Evolutionary conservation across 92 coral and sea anemone species (phyloP).

Genomic region (Siderastrea siderea): DNA sequence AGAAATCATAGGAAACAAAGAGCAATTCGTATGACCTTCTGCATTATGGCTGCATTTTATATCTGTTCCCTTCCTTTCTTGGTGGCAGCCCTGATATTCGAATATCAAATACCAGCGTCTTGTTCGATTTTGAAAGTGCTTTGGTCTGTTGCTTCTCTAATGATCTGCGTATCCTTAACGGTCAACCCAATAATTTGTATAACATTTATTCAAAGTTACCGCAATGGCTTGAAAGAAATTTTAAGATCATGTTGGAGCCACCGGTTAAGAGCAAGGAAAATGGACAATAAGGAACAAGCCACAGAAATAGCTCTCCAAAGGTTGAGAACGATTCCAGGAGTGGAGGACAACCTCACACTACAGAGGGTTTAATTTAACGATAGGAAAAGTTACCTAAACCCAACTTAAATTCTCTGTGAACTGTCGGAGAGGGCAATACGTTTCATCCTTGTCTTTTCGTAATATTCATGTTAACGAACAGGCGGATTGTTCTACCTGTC

Average conservation of each 20-base stretch:
- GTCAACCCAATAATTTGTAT: not conserved
- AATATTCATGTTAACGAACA: too few species aligned
- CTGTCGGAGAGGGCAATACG: too few species aligned
- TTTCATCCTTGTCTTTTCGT: too few species aligned
- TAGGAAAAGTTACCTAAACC: too few species aligned
- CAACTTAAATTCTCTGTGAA: too few species aligned
- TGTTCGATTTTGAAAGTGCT: not conserved
- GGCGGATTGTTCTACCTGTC: too few species aligned
- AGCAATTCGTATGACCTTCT: conserved; percentile 13
- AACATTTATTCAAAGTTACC: not conserved
- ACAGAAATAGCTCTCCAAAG: too few species aligned
- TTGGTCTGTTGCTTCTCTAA: not conserved
- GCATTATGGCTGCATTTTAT: conserved; percentile 1
- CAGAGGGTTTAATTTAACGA: too few species aligned
- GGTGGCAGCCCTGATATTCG: not conserved
- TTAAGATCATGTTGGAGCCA: not conserved
- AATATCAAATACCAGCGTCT: not conserved
- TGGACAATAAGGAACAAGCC: not conserved
- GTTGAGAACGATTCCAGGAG: too few species aligned
- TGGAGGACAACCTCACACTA: too few species aligned
- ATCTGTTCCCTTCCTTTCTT: not conserved
- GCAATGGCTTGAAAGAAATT: not conserved
- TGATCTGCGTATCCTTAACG: not conserved
- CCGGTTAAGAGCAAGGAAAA: not conserved
- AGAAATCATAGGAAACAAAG: not conserved